Percentiles rank a stretch among this genome's conserved stretches.
Evolutionary conservation across 64 coral and sea anemone genomes (phyloP).

Genomic region (Acropora yongei): DNA sequence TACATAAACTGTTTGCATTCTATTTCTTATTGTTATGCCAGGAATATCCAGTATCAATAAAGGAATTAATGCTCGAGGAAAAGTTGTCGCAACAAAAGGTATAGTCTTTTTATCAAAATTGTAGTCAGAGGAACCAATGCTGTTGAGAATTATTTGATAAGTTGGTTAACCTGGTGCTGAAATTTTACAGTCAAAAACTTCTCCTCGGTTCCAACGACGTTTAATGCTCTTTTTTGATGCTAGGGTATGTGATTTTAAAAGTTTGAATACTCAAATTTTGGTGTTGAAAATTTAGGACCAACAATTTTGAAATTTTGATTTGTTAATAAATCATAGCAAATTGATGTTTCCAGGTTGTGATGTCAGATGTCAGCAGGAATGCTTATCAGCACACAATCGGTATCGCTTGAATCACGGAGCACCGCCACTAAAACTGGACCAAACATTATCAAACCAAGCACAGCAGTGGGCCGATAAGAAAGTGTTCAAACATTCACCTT

Average conservation of each 20-base stretch:
- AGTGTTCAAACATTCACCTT: conserved; percentile 85
- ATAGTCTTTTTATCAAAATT: not conserved
- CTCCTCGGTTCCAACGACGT: too few species aligned
- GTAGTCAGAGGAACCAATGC: too few species aligned
- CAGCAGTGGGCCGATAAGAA: conserved; percentile 85
- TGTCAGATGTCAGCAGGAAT: conserved; percentile 79
- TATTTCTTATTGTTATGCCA: not conserved
- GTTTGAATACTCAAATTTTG: not conserved
- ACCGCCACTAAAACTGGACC: conserved; percentile 66
- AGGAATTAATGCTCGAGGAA: not conserved
- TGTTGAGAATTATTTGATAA: too few species aligned
- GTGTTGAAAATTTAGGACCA: not conserved
- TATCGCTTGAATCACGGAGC: conserved; percentile 88
- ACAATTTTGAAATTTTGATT: not conserved
- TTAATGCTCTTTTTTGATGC: too few species aligned
- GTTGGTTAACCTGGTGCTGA: too few species aligned
- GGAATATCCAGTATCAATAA: not conserved
- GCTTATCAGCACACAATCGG: conserved; percentile 71
- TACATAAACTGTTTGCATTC: not conserved
- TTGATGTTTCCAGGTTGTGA: conserved; percentile 68
- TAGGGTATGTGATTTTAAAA: too few species aligned
- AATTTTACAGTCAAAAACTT: too few species aligned
- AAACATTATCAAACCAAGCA: conserved; percentile 78
- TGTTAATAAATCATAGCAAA: not conserved
- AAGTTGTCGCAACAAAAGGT: not conserved